These are phyloP conservation scores for Dromococcyx pavoninus DNA, from an alignment of 2,797 vertebrate species.

Conservation along the genomic window DNA sequence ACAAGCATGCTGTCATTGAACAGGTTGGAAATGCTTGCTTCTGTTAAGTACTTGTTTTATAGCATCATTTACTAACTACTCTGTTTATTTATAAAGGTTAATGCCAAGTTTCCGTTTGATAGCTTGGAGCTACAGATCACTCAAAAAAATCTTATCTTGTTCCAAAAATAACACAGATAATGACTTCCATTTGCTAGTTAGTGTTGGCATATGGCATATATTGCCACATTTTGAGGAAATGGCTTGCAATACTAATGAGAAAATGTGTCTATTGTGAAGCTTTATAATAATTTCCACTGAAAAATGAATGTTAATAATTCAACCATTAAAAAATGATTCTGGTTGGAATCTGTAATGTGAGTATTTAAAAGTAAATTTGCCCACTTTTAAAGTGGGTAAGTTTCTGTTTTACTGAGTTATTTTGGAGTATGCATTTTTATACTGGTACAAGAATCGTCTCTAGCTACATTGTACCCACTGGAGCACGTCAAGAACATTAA, in stretches of 20 bases:
- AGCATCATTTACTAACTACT: not conserved
- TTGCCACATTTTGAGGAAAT: not conserved
- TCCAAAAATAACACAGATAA: constrained; percentile 43
- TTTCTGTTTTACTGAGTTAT: not conserved
- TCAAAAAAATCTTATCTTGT: constrained; percentile 27
- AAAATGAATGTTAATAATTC: not conserved
- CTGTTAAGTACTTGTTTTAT: not conserved
- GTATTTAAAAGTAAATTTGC: not conserved
- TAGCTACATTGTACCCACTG: not conserved
- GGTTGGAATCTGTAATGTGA: not conserved
- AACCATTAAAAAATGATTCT: not conserved
- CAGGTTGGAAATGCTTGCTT: not conserved
- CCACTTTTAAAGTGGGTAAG: not conserved
- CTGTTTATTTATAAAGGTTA: constrained; percentile 13
- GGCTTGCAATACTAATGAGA: not conserved
- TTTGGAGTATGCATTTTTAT: not conserved
- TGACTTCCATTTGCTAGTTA: not conserved
- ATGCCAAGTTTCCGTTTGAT: not conserved
- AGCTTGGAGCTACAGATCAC: not conserved
- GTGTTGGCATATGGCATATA: not conserved
- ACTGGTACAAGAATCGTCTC: not conserved
- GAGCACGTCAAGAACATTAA: not conserved
- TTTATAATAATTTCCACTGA: not conserved
- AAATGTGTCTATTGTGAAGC: not conserved
- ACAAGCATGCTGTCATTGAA: not conserved